These are phyloP conservation scores for Blomia tropicalis DNA, from an alignment of 2,888 invertebrate genomes.

Conservation along the genomic window DNA sequence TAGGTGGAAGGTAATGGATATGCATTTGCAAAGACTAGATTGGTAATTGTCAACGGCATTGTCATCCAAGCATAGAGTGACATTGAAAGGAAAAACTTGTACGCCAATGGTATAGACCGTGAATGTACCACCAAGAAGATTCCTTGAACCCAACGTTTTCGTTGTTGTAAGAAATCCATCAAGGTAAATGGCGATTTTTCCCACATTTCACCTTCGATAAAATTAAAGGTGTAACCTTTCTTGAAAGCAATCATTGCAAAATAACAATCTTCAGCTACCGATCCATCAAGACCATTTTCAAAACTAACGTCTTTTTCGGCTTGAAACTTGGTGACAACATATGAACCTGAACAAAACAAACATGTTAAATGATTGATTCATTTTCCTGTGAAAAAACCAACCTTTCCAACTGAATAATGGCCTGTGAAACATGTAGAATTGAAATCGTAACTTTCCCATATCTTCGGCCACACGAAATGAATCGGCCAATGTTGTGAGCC, in stretches of 20 bases:
- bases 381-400: neutral
- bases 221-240: constrained; percentile 79
- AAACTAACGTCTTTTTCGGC: constrained; percentile 53
- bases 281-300: constrained; percentile 88
- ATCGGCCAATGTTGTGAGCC: constrained; percentile 88
- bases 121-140: constrained; percentile 44
- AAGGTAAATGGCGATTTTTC: constrained; percentile 90
- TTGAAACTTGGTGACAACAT: constrained; percentile 67
- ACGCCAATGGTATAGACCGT: constrained; percentile 56
- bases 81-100: constrained; percentile 63
- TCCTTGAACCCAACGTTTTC: constrained; percentile 74
- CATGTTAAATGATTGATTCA: neutral
- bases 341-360: constrained; percentile 51
- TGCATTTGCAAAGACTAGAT: constrained; percentile 62
- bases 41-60: constrained; percentile 75
- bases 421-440: constrained; percentile 80
- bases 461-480: constrained; percentile 91
- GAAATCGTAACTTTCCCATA: constrained; percentile 85
- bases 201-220: constrained; percentile 97
- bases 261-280: constrained; percentile 93
- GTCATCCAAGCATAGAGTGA: constrained; percentile 93
- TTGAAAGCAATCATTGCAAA: constrained; percentile 88
- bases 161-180: constrained; percentile 84
- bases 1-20: constrained; percentile 60
- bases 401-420: constrained; percentile 93